Base-by-base conservation (phyloP, 2,113 vertebrate genomes). In the Melanerpes aurifrons region DNA sequence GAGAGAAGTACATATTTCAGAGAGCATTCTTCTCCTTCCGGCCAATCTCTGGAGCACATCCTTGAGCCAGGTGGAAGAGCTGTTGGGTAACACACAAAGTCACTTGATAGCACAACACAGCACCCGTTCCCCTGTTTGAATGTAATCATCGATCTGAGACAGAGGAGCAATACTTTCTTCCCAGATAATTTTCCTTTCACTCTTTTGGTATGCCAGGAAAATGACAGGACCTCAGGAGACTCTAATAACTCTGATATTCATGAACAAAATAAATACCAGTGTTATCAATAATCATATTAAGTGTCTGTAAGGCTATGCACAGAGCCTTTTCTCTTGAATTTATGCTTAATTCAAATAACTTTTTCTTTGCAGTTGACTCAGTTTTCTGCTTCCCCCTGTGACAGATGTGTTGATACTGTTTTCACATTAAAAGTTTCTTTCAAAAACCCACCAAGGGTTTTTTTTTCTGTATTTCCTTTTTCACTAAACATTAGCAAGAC, bases 1-100 rank as follows among this genome's bases (percentile, higher is more conserved):
- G 24, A 58, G 18, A 64, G 24, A 68, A 20, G 9, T 17, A 8
- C 35, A 47, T 0, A 0, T 8, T n/a, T 77, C 69, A 37, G 8
- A 1, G 3, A 40, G 7, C 2, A 7, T 37, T 26, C 25, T 80
- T 25, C 24, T 54, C 37, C 66, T 40, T 10, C n/a, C n/a, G 15
- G 12, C 2, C 40, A 26, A 9, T 26, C 21, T 57, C 57, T 40
- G n/a, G 31, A 69, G 24, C 1, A 0, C 11, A 48, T 50, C 20
- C 50, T 31, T 29, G 16, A 75, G 24, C 5, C 45, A 50, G 1
- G 22, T 20, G 32, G 40, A 70, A 83, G 19, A 67, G 9, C 14
- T 92, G 31, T 57, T 47, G 58, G 6, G 14, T 59, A 68, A 70
- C 4, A 50, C 14, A 54, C 2, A 9, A 61, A 74, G 29, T 74